Base-by-base conservation (phyloP, 2,113 vertebrate species). In the Mesoclemmys tuberculata region DNA sequence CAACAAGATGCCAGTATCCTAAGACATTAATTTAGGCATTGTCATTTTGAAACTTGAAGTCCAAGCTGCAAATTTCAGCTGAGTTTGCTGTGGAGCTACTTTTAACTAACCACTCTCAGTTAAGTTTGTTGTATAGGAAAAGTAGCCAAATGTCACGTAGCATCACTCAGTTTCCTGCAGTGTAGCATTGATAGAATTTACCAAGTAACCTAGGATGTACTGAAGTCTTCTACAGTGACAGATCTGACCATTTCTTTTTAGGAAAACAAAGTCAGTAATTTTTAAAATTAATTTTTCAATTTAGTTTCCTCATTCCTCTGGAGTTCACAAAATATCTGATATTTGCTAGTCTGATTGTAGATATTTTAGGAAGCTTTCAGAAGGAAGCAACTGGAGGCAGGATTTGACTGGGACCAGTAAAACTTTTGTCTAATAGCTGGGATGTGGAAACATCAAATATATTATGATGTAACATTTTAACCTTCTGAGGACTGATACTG, bases 121-220 rank as follows among this genome's bases (percentile, higher is more conserved):
- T 24, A 7, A 18, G 54, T 27, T 4, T 24, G 24, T 5, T 0
- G 0, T 0, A 1, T 0, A 41, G 88, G 56, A 54, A 31, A 68
- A 54, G 68, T 10, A 82, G 84, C 84, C 84, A 61, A 81, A 6
- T 5, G 6, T 77, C 74, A 1, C 14, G 85, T 49, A 78, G 58
- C 85, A 78, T 4, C 83, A 29, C 78, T n/a, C 35, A 81, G 16
- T 48, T 91, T 48, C 1, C 0, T 27, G 49, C 58, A 35, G 14
- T 18, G 78, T 48, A 35, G 3, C 19, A 8, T 64, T 88, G 75
- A 54, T 61, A 54, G 82, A 75, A 86, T 79, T 80, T 84, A 88
- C 31, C 88, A 58, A 82, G 46, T 68, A 29, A 93, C 87, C 79
- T 5, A 52, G 2, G 5, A 81, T 52, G 77, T 29, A 48, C 19